Conservation (phyloP, 2,797 vertebrate species). For the Chloroceryle inda region DNA sequence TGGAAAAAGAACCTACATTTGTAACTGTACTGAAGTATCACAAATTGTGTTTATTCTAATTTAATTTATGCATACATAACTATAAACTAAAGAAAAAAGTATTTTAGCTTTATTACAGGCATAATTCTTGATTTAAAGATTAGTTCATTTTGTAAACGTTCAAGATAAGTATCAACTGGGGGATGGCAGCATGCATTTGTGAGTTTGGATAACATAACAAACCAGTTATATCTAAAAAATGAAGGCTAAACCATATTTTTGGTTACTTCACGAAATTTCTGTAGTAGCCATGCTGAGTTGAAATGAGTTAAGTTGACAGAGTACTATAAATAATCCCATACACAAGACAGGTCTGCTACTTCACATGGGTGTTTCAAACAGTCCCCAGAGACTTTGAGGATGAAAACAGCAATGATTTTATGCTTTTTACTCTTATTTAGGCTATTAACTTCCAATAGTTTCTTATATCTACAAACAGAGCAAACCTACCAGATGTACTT, state of each 20-base stretch:
- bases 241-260: background rate
- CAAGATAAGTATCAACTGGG: background rate
- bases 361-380: background rate
- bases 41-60: background rate
- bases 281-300: background rate
- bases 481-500: background rate
- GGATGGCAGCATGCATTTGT: background rate
- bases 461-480: background rate
- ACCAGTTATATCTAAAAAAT: background rate
- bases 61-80: background rate
- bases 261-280: background rate
- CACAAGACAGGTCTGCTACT: background rate
- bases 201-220: background rate
- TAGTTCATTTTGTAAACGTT: background rate
- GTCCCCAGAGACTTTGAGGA: background rate
- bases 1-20: slow-evolving; percentile 3
- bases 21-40: background rate
- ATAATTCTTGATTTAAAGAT: background rate
- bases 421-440: slow-evolving; percentile 12
- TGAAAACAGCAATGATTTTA: slow-evolving; percentile 32
- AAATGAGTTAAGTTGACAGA: slow-evolving; percentile 12
- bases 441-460: slow-evolving; percentile 12
- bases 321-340: background rate
- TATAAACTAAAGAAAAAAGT: slow-evolving; percentile 29
- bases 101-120: background rate